Base-by-base conservation (phyloP, 2,797 vertebrate genomes). In the Ispidina lecontei region DNA sequence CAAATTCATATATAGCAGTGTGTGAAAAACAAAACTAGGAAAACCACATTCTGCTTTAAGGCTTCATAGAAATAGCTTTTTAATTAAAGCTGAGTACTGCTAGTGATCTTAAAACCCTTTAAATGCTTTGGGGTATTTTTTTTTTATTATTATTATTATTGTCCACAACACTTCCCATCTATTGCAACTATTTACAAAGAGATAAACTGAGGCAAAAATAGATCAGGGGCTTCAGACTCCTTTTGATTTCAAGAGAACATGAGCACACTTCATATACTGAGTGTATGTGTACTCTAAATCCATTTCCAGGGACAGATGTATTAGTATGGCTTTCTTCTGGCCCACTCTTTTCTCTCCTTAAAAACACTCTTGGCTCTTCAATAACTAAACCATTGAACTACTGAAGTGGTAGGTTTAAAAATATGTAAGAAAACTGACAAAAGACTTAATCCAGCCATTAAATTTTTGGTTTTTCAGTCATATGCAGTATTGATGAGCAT, bases 1-100 rank as follows among this genome's bases (percentile, higher is more conserved):
- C 35, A 71, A 77, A 72, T 69, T 91, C 70, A 54, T 83, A 85
- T 85, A 91, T 44, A 93, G 73, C 39, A 88, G 47, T 18, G 67
- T 59, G 47, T 58, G 72, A 54, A 33, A 84, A 91, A 71, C 39
- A 35, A 90, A 93, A 77, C 35, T 31, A 65, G 31, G 58, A 85
- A 80, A 91, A 56, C 51, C 29, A 86, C 75, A 84, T 59, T 77
- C 44, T 3, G 9, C 47, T 75, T 62, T 20, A 74, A 84, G 80
- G 3, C 23, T 47, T 52, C 21, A 52, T 22, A 70, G 46, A 88
- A 84, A 74, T 7, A 43, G 14, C 0, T 22, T 79, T 89, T 62
- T 10, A 58, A 39, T 33, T 70, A 47, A 63, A 70, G 13, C 23
- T 76, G 68, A 70, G 5, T 12, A 39, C 29, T 65, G 26, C 11